A percentile compares a stretch with the other conserved stretches of the same genome.
Evolutionary conservation across 2,113 vertebrate species (phyloP).

Genomic region (Bufo gargarizans): DNA sequence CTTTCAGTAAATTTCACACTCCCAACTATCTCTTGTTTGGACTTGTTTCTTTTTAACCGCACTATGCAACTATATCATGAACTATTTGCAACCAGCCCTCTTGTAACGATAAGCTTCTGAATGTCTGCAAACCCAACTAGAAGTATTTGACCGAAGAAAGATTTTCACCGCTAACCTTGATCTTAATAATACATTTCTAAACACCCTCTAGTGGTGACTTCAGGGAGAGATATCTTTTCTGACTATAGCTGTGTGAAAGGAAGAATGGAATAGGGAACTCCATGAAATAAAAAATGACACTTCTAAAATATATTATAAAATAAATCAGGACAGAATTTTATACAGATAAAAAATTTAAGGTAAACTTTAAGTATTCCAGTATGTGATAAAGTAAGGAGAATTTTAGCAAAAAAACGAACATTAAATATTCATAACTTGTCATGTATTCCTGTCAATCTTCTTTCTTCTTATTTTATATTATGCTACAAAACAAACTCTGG

Average conservation of each 20-base stretch:
- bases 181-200: neutral
- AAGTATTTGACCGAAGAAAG: neutral
- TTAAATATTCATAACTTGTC: constrained; percentile 34
- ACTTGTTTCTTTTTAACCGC: too few species aligned
- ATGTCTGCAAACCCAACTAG: neutral
- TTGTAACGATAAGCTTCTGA: neutral
- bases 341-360: neutral
- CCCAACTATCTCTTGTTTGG: too few species aligned
- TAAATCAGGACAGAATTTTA: neutral
- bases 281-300: neutral
- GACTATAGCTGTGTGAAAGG: neutral
- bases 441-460: neutral
- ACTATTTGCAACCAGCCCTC: neutral
- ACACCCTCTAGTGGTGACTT: neutral
- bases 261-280: neutral
- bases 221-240: neutral
- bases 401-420: neutral
- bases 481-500: constrained; percentile 8
- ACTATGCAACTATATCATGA: neutral
- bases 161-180: neutral
- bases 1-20: too few species aligned
- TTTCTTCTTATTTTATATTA: constrained; percentile 21
- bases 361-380: neutral
- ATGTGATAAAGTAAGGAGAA: neutral
- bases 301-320: neutral